Base-by-base conservation (phyloP, 2,888 invertebrate genomes). In the Venustoraphidia nigricollis region DNA sequence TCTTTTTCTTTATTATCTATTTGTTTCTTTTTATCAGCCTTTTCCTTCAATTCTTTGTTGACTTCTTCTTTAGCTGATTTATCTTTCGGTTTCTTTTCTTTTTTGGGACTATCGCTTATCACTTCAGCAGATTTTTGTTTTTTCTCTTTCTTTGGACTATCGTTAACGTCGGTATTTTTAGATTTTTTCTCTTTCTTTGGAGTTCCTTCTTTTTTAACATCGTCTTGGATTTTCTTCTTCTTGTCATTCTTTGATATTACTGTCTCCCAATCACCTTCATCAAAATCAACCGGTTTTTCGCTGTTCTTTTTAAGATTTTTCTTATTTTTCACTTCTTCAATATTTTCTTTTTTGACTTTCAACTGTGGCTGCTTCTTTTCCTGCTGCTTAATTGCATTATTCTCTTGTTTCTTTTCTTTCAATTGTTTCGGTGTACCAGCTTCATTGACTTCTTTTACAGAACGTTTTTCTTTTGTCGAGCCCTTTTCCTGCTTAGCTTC, bases 201-300 rank as follows among this genome's bases (percentile, higher is more conserved):
- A 38, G 64, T 64, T 34, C 63, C 52, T 47, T 64, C 62, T 51
- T 64, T 60, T 56, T 74, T 74, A 52, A 68, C 70, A 39, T 69
- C 68, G 45, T 77, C 76, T 46, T 77, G 75, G 50, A 75, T 74
- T 65, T 81, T 83, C 50, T 75, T 77, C 61, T 84, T 85, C 63
- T 83, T 84, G 52, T 84, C 84, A 58, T 78, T 73, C 64, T 81
- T 71, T 59, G 80, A 74, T 52, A 81, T 68, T 55, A 83, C 79
- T 55, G 74, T 75, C 68, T 84, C 79, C 86, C 86, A 86, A 45
- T 78, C 75, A 41, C 80, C 83, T 56, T 83, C 83, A 64, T 83
- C 83, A 65, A 75, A 82, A 58, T 82, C 82, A 41, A 75, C 73
- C 9, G 83, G 82, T 61, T 83, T 83, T 56, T 81, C 80, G 45